A percentile compares a stretch with the other conserved stretches of the same genome.
These are phyloP conservation scores for Perca fluviatilis DNA, from an alignment of 2,113 vertebrate genomes.

Conservation along the genomic window DNA sequence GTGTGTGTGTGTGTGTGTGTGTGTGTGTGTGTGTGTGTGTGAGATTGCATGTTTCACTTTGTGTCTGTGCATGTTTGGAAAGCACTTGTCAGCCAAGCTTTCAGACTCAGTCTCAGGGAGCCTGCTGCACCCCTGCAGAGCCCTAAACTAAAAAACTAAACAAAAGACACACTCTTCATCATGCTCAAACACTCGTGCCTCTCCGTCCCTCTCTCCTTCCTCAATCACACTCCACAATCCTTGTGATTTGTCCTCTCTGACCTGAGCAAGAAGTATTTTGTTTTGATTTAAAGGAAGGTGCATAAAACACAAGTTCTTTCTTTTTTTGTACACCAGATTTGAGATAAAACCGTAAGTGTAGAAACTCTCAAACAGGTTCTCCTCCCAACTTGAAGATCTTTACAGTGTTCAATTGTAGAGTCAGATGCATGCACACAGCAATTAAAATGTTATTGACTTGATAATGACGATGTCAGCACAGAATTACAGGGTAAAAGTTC, in stretches of 20 bases:
- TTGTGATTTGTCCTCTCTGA: conserved; percentile 59
- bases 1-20: neutral
- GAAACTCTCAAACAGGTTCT: conserved; percentile 31
- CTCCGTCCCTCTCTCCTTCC: conserved; percentile 27
- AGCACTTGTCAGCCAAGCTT: conserved; percentile 73
- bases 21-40: conserved; percentile 24
- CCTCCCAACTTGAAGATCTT: conserved; percentile 48
- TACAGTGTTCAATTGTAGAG: conserved; percentile 14
- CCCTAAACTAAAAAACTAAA: conserved; percentile 27
- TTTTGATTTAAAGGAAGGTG: conserved; percentile 60
- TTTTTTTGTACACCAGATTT: conserved; percentile 2
- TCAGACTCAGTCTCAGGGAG: conserved; percentile 61
- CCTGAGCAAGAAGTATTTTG: conserved; percentile 62
- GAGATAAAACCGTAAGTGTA: conserved; percentile 30
- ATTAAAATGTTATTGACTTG: conserved; percentile 69
- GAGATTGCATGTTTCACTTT: neutral
- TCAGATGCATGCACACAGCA: conserved; percentile 28
- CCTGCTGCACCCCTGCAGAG: conserved; percentile 63
- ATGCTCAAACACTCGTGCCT: conserved; percentile 57
- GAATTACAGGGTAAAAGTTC: conserved; percentile 74
- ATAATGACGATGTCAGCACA: conserved; percentile 69
- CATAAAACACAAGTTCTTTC: conserved; percentile 13
- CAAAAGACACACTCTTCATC: conserved; percentile 72
- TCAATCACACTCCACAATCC: conserved; percentile 50
- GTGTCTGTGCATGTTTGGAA: conserved; percentile 36